Evolutionary conservation across 92 coral and sea anemone species (phyloP).

Genomic region (Siderastrea radians): DNA sequence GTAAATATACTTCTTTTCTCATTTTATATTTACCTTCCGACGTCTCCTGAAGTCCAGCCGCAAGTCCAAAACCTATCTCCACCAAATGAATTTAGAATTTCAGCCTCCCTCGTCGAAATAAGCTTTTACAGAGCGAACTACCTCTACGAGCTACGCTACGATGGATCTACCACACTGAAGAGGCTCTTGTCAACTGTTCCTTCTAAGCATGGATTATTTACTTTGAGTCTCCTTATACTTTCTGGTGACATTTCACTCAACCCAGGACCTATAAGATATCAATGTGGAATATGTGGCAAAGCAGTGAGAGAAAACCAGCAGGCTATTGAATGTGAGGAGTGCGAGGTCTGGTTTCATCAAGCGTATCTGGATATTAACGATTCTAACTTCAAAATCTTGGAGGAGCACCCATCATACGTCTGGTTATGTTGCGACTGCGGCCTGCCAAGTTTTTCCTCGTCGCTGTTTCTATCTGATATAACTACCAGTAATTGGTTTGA

Average conservation of each 20-base stretch:
- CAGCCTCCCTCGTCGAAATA: constrained; percentile 19
- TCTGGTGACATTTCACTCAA: constrained; percentile 7
- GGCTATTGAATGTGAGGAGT: not conserved
- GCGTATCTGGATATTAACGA: not conserved
- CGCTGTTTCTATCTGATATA: not conserved
- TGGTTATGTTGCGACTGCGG: too few relatives aligned
- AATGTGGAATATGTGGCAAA: too few relatives aligned
- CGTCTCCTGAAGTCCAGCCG: constrained; percentile 5
- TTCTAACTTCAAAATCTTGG: not conserved
- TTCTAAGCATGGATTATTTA: constrained; percentile 3
- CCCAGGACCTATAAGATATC: constrained; percentile 4
- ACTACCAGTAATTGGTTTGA: not conserved
- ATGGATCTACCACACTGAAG: not conserved
- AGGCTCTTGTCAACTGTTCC: constrained; percentile 25
- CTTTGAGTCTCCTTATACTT: constrained; percentile 12
- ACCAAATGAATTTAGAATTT: not conserved
- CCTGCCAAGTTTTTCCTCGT: too few relatives aligned
- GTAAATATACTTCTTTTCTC: not conserved
- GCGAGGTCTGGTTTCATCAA: not conserved
- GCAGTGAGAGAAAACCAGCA: not conserved
- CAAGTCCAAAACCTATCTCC: constrained; percentile 5
- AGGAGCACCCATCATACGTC: not conserved
- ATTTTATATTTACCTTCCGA: not conserved
- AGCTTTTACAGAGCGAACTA: too few relatives aligned
- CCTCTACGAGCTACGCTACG: too few relatives aligned